Evolutionary conservation across 1,140 invertebrate species (phyloP), one percentile per base, ranked within the genome.

Genomic region (Vollenhovia emeryi): DNA sequence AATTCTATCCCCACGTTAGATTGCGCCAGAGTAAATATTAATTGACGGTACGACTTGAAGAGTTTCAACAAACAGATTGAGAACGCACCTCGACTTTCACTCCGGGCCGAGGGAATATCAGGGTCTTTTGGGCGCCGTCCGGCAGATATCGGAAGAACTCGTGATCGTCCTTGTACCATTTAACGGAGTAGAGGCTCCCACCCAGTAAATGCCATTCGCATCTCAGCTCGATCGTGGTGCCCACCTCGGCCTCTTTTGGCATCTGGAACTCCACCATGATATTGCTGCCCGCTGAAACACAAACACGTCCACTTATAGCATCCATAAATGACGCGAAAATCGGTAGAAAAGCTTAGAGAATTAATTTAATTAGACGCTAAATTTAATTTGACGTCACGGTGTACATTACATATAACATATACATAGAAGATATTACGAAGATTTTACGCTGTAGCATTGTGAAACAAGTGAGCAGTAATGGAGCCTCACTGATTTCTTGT

Each of bases 121-220:
- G 95, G n/a, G 95, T 96, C 48, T 94, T 95, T 0, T 96, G 96
- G 66, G 95, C 94, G 88, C 97, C 96, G 55, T 96, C 96, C 0
- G 96, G 96, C 40, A 96, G 94, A 89, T 96, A 97, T 74, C 97
- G 95, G 93, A 96, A 98, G 94, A 98, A 97, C 92, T 98, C 96
- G 84, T 96, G 94, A 52, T 96, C 96, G 84, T 97, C 96, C 91
- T 97, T 97, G 93, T 97, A 97, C 97, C 97, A 98, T 94, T 97
- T 98, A 84, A 98, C 96, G 0, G 97, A 97, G 93, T 97, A 97
- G 15, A 98, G 95, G 2, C 97, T 97, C 9, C 95, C 96, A 87
- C 96, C 96, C 91, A 95, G 93, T 24, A 96, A 91, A 50, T 62
- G 75, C 92, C 92, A 93, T 2, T 91, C 80, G 71, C 93, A 93